These are phyloP conservation scores for Megaustenia siamemsis DNA, from an alignment of 2,888 invertebrate species.

Conservation along the genomic window DNA sequence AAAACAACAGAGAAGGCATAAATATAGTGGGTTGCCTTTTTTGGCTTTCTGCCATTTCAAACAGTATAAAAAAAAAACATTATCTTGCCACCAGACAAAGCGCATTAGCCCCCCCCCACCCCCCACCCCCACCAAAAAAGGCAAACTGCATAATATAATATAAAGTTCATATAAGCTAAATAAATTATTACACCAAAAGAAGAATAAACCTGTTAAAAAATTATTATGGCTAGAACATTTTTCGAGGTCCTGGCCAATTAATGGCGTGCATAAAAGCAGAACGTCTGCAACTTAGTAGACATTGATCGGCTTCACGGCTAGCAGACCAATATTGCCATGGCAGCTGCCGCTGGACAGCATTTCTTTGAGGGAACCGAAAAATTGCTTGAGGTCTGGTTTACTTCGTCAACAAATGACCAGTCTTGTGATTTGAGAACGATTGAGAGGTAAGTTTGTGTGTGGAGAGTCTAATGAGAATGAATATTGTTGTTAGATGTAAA, in stretches of 20 bases:
- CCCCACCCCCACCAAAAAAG: too few species aligned
- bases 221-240: not conserved
- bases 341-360: constrained; percentile 77
- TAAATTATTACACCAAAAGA: too few species aligned
- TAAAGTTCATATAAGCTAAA: not conserved
- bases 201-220: not conserved
- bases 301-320: constrained; percentile 25
- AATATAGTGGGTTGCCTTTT: too few species aligned
- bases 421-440: constrained; percentile 67
- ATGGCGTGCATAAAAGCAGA: constrained; percentile 18
- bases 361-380: constrained; percentile 99
- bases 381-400: constrained; percentile 98
- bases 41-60: not conserved
- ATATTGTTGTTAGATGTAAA: too few species aligned
- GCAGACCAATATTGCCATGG: constrained; percentile 50
- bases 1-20: too few species aligned
- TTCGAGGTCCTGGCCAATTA: constrained; percentile 21
- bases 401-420: constrained; percentile 73
- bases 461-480: not conserved
- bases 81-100: not conserved
- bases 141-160: not conserved
- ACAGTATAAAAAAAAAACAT: not conserved
- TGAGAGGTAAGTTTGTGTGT: constrained; percentile 61
- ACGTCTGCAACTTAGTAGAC: not conserved
- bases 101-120: too few species aligned